Evolutionary conservation across 2,797 vertebrate species (phyloP).

Genomic region (Sebastes itinus): DNA sequence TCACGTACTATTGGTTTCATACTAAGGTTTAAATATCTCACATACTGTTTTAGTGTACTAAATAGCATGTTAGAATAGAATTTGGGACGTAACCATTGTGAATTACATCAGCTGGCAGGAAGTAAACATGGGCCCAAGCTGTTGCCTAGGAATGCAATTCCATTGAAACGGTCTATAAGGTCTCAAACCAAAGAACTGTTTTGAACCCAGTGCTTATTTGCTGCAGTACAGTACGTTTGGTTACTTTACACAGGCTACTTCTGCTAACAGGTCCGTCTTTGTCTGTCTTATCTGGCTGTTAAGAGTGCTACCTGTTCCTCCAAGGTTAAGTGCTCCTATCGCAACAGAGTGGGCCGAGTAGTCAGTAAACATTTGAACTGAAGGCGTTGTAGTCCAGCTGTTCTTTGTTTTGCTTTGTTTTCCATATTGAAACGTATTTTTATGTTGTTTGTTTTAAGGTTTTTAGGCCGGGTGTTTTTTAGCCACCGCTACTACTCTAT

Average conservation of each 20-base stretch:
- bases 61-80: too few species aligned
- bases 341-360: slow-evolving; percentile 3
- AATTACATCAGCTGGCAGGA: too few species aligned
- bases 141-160: background rate
- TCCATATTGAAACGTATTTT: background rate
- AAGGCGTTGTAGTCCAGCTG: slow-evolving; percentile 27
- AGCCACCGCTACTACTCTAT: background rate
- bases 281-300: slow-evolving; percentile 39
- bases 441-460: background rate
- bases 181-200: background rate
- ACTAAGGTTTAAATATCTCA: too few species aligned
- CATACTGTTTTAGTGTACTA: too few species aligned
- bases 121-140: too few species aligned
- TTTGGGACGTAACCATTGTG: too few species aligned
- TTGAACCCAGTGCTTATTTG: background rate
- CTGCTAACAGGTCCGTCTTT: slow-evolving; percentile 17
- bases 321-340: slow-evolving; percentile 44
- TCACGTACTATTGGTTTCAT: too few species aligned
- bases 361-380: slow-evolving; percentile 59
- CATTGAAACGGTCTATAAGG: background rate
- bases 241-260: background rate
- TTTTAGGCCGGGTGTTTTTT: background rate
- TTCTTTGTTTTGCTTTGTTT: slow-evolving; percentile 19
- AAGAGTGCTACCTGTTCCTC: slow-evolving; percentile 13
- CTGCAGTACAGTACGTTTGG: background rate